Evolutionary conservation across 1,140 invertebrate species (phyloP), one percentile per base, ranked within the genome.

Genomic region (Sminthurinus signatus): DNA sequence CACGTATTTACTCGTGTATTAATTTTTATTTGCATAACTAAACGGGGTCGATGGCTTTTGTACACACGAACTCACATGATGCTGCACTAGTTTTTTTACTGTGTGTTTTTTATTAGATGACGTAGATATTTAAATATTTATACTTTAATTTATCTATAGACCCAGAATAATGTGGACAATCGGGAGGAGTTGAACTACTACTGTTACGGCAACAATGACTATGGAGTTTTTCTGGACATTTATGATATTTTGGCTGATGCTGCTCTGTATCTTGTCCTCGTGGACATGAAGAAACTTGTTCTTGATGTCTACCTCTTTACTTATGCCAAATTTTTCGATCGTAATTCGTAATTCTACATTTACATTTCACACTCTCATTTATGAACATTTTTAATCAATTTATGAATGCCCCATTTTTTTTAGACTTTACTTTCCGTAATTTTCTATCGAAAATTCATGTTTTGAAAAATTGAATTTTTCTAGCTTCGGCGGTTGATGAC

Each of bases 161-260:
- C 17, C 29, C 62, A 64, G 57, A n/a, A 15, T 19, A 51, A 65
- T 28, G 48, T 39, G 8, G 55, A 65, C 25, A 28, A 36, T 15
- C 19, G 3, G 12, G 5, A 31, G 19, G 14, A 21, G 10, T 43
- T 65, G 3, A 65, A 65, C 27, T 60, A 59, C 46, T 65, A 62
- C 25, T 65, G 63, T 28, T 65, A 65, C 32, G 63, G 63, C 1
- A 59, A 65, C 23, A 65, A 65, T 36, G 46, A 60, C 4, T 65
- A 58, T 29, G 63, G 63, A 8, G 44, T 59, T 17, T 32, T 65
- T 50, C 55, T 28, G 17, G 63, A 60, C 28, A 32, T 65, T n/a
- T 59, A 62, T 19, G 57, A 65, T 27, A n/a, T 65, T 23, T 2
- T 59, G 10, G 29, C 63, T 1, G 57, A 65, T 60, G 31, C 63